A percentile compares a stretch with the other conserved stretches of the same genome.
Evolutionary conservation across 2,113 vertebrate species (phyloP).

Genomic region (Trematocara marginatum): DNA sequence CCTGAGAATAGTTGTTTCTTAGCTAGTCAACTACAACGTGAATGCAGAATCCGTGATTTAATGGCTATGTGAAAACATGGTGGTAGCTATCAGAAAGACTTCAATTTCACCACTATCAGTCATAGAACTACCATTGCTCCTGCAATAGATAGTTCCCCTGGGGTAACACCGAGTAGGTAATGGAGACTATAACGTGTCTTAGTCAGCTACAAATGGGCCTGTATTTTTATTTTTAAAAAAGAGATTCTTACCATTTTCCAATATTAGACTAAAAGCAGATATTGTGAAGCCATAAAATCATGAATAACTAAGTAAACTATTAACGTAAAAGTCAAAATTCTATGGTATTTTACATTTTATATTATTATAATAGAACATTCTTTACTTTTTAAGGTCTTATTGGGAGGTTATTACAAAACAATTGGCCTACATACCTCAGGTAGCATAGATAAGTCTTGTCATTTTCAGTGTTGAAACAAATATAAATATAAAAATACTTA

Average conservation of each 20-base stretch:
- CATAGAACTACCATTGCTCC: not conserved
- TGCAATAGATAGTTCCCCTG: not conserved
- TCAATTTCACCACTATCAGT: not conserved
- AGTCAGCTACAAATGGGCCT: not conserved
- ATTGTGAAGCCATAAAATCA: not conserved
- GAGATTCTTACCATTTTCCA: not conserved
- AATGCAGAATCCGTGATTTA: constrained; percentile 6
- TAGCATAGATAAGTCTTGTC: not conserved
- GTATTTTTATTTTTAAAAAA: not conserved
- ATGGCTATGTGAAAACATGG: not conserved
- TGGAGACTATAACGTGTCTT: not conserved
- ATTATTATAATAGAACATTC: not conserved
- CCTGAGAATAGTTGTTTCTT: constrained; percentile 6
- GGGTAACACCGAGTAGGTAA: not conserved
- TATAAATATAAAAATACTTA: not conserved
- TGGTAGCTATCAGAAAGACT: constrained; percentile 4
- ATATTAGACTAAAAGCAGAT: not conserved
- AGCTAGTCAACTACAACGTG: not conserved
- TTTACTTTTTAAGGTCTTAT: not conserved
- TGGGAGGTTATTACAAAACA: rapidly evolving
- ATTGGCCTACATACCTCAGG: not conserved
- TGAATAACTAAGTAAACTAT: not conserved
- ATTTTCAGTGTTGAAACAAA: not conserved
- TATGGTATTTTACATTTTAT: not conserved
- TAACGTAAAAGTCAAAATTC: not conserved